Evolutionary conservation across 30 jellyfish, hydroid and myxozoan species (phyloP).

Genomic region (Pelagia noctiluca): DNA sequence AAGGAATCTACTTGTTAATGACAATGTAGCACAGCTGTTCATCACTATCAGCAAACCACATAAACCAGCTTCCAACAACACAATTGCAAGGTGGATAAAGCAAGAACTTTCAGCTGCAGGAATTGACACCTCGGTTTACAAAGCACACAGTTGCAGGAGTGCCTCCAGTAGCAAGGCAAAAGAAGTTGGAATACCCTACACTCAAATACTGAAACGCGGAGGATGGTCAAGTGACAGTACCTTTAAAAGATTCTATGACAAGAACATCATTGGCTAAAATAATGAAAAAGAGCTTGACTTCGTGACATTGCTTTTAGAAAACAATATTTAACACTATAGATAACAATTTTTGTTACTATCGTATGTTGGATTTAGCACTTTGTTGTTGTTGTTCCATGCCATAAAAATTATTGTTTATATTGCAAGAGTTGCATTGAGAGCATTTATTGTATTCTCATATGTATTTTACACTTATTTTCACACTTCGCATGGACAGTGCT

Average conservation of each 20-base stretch:
- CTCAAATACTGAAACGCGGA: too few relatives aligned
- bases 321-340: too few relatives aligned
- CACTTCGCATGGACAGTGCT: slow-evolving; percentile 23
- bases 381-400: too few relatives aligned
- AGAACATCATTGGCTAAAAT: too few relatives aligned
- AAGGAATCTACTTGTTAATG: too few relatives aligned
- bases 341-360: too few relatives aligned
- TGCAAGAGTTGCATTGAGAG: not conserved
- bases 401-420: not conserved
- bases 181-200: not conserved
- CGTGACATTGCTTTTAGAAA: too few relatives aligned
- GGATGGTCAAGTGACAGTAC: too few relatives aligned
- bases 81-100: not conserved
- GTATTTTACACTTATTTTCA: not conserved
- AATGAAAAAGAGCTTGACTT: too few relatives aligned
- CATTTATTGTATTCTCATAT: not conserved
- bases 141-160: slow-evolving; percentile 3
- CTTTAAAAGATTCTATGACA: too few relatives aligned
- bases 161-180: not conserved
- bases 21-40: not conserved
- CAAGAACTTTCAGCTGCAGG: not conserved
- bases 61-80: slow-evolving; percentile 1
- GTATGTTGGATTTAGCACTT: too few relatives aligned
- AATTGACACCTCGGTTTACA: not conserved
- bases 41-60: not conserved